Evolutionary conservation across 2,888 invertebrate genomes (phyloP), one percentile per base, ranked within the genome.

Genomic region (Papilio elwesi): DNA sequence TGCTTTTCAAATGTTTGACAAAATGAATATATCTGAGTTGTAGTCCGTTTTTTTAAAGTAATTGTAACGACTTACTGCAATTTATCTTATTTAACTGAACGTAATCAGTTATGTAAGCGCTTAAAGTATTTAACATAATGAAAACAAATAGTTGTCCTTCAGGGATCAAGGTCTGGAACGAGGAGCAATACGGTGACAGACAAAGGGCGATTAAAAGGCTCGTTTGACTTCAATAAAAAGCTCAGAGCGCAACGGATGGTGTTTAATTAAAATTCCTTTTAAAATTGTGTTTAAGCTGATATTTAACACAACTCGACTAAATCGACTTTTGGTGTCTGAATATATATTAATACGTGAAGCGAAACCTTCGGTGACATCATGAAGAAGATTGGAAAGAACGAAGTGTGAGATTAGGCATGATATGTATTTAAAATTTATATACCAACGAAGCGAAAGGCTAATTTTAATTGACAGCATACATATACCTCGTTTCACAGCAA

Each of bases 221-320:
- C 68, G 76, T 80, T 79, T 79, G 79, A 78, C 72, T 81, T 78
- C 81, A 81, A 82, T 85, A 84, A 84, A 84, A 82, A 76, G 77
- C 76, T 77, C 76, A 77, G 74, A 79, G 78, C 74, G 76, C 80
- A 76, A 76, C 78, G 52, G 74, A 79, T 73, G 74, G 75, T 76
- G 78, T 87, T 88, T 87, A 88, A 89, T 89, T 86, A 87, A 88
- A 85, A 84, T 83, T 83, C 79, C 79, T 78, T 80, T 76, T 79
- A 78, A 77, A 80, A 70, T 76, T 11, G 15, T 68, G 48, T 43
- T 15, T 68, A 36, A 71, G 26, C 51, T 55, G 47, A 69, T 57
- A 53, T 49, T 9, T 62, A 63, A 70, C 16, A 71, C 26, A 48
- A 48, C 16, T 16, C 7, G 16, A 26, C 16, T 63, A 63, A 3